Evolutionary conservation across 1,140 invertebrate species (phyloP).

Genomic region (Pogonus chalceus): DNA sequence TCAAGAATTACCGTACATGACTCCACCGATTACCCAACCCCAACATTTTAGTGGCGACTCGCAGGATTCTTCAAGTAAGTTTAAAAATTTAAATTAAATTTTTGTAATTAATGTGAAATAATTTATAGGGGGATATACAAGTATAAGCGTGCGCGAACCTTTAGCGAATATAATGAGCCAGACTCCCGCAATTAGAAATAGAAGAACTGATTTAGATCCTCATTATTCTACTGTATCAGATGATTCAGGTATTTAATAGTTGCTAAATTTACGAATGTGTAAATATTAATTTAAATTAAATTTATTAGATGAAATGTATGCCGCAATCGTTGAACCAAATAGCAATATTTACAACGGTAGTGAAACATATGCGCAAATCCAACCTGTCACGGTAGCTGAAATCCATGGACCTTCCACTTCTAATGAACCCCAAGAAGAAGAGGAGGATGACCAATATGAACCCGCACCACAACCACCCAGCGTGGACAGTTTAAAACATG

Average conservation of each 20-base stretch:
- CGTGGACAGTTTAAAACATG: conserved; percentile 48
- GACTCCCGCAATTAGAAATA: conserved; percentile 38
- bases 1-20: conserved; percentile 83
- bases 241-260: conserved; percentile 59
- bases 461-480: conserved; percentile 41
- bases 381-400: conserved; percentile 49
- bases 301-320: conserved; percentile 75
- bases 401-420: conserved; percentile 28
- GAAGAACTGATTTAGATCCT: conserved; percentile 47
- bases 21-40: conserved; percentile 57
- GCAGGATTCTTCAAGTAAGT: conserved; percentile 67
- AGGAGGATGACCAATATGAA: conserved; percentile 20
- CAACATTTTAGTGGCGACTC: conserved; percentile 75
- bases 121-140: conserved; percentile 72
- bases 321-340: conserved; percentile 73
- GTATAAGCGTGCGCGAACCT: conserved; percentile 81
- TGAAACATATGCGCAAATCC: conserved; percentile 80
- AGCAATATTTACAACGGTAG: conserved; percentile 66
- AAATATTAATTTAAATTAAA: conserved; percentile 15
- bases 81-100: conserved; percentile 6
- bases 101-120: background rate
- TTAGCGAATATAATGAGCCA: conserved; percentile 59
- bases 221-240: conserved; percentile 78
- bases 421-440: conserved; percentile 16
- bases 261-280: conserved; percentile 6